Evolutionary conservation across 2,888 invertebrate species (phyloP).

Genomic region (Apoderus coryli): DNA sequence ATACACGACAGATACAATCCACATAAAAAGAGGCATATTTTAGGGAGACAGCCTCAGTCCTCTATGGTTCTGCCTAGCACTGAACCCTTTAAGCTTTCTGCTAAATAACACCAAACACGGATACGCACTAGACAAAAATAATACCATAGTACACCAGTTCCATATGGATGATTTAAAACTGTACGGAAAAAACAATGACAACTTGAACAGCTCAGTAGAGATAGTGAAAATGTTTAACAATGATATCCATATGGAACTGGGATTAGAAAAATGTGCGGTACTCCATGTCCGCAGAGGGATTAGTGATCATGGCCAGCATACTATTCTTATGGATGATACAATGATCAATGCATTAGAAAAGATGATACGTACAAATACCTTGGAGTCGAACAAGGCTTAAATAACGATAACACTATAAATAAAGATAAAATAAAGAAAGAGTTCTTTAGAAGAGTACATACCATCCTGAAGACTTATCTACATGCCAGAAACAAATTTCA

Average conservation of each 20-base stretch:
- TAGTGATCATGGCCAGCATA: too few species aligned
- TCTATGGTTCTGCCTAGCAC: constrained; percentile 4
- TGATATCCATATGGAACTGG: background rate
- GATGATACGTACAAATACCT: too few species aligned
- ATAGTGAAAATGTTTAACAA: background rate
- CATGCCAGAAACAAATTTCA: too few species aligned
- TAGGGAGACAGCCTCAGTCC: constrained; percentile 3
- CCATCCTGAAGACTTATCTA: too few species aligned
- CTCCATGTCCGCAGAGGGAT: too few species aligned
- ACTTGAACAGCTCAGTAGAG: background rate
- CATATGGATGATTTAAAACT: constrained; percentile 1
- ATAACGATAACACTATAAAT: too few species aligned
- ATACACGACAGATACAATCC: background rate
- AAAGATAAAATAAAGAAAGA: too few species aligned
- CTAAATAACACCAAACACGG: background rate
- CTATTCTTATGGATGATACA: too few species aligned
- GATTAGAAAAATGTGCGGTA: too few species aligned
- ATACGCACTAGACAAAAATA: background rate
- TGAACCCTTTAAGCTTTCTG: background rate
- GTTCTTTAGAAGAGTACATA: too few species aligned
- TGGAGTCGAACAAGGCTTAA: too few species aligned
- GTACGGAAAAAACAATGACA: background rate
- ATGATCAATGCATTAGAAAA: too few species aligned
- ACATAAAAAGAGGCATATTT: constrained; percentile 1
- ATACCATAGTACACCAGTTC: background rate